Base-by-base conservation (phyloP, 2,113 vertebrate species). In the Eudyptes chrysolophus region DNA sequence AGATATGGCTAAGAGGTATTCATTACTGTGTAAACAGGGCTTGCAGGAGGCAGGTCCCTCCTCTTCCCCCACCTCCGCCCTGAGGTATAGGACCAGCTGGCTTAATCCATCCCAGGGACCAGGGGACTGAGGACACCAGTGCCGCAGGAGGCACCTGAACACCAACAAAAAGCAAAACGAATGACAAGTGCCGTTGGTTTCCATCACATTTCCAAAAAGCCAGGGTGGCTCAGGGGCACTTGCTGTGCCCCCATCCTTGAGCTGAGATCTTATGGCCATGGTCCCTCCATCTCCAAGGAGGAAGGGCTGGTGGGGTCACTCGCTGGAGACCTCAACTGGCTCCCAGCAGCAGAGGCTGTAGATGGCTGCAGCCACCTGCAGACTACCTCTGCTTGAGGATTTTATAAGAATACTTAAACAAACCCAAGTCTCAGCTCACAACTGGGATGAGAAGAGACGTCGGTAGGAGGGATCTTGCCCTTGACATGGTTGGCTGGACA, bases 191-290 rank as follows among this genome's bases (percentile, higher is more conserved):
- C 11, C 6, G 2, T 16, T 7, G 5, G 10, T 75, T 84, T 66
- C n/a, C 4, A 9, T 16, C n/a, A 36, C 2, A 14, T 55, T 92
- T 70, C 29, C 0, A 0, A 85, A 85, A 83, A 42, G 1, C 7
- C 2, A 0, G 8, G 5, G 9, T 72, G 48, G 13, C 19, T 64
- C 7, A 49, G 11, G 6, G n/a, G 10, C 17, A 44, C 16, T 57
- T 80, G 6, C 6, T 68, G 42, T 15, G 17, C 1, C 7, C 3
- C 9, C 9, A 24, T 52, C 55, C 72, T 36, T 75, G n/a, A 78
- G 8, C n/a, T 74, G 55, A 66, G 7, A 32, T 55, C 38, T 12
- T 27, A 1, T 16, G 20, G 26, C 24, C 7, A 14, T 26, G 30
- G 7, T 46, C 3, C 20, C 10, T 76, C 6, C 7, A 17, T 17